These are phyloP conservation scores for Hydrophis major DNA, from an alignment of 2,797 vertebrate species.

Conservation along the genomic window DNA sequence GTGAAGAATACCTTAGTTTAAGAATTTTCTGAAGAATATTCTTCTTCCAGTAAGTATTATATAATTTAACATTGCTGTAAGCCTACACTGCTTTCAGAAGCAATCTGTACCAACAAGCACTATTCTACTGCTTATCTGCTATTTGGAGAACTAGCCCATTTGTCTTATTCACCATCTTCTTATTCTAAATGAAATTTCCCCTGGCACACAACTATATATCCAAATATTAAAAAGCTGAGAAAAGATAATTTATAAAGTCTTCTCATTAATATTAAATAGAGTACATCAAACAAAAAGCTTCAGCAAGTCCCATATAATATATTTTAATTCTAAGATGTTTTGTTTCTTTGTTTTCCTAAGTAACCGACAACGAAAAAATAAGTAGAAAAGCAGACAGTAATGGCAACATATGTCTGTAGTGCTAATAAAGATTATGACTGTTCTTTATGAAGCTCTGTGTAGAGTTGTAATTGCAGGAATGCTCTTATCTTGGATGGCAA, in stretches of 20 bases:
- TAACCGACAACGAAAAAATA: constrained; percentile 9
- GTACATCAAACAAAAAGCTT: neutral
- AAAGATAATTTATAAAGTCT: neutral
- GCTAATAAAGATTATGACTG: constrained; percentile 11
- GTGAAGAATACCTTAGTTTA: neutral
- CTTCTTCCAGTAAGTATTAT: neutral
- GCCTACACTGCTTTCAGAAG: neutral
- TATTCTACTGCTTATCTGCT: neutral
- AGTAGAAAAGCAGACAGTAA: constrained; percentile 12
- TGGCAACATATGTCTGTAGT: constrained; percentile 11
- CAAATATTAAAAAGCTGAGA: neutral
- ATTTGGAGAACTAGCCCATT: neutral
- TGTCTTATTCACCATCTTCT: neutral
- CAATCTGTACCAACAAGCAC: neutral
- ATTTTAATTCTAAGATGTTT: neutral
- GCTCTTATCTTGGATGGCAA: no score
- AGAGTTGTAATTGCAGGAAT: no score
- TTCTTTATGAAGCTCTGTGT: neutral
- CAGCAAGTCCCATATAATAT: neutral
- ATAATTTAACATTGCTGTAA: neutral
- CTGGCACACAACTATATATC: neutral
- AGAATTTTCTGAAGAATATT: no score
- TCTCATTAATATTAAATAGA: neutral
- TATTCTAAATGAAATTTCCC: neutral
- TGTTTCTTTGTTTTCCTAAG: neutral